Evolutionary conservation across 2,888 invertebrate genomes (phyloP), one percentile per base, ranked within the genome.

Genomic region (Abrostola tripartita): DNA sequence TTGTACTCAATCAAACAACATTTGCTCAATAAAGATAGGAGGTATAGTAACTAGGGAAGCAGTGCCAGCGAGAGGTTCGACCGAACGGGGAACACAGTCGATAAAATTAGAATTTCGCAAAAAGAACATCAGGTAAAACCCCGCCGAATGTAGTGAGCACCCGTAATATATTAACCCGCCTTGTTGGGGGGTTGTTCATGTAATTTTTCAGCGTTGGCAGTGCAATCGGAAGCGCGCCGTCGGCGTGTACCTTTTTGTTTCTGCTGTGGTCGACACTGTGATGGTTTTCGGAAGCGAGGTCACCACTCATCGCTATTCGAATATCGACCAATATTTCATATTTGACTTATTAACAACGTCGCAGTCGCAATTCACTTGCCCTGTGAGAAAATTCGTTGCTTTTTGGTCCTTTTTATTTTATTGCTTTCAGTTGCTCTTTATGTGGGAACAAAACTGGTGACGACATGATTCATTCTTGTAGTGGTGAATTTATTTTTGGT

Each of bases 141-240:
- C 65, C 36, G 56, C 61, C 68, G 65, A 78, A 58, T 76, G 68
- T 68, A 73, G 74, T 78, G 84, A 78, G 81, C 81, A 78, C 78
- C 82, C 76, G 84, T 87, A 88, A 90, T 89, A 88, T 88, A 88
- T 90, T 88, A 88, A 89, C 83, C 84, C 80, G 83, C 81, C 80
- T 83, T 82, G 85, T 79, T 81, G 81, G 84, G 24, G 71, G 85
- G 85, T 82, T 79, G 85, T 85, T 79, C 83, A 81, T 85, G 91
- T 91, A 93, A 94, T 94, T 93, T 94, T 94, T 94, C 93, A 94
- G 88, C 87, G 90, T 83, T 90, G 90, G 87, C 92, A 90, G 83
- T 88, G 90, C 92, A 94, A 92, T 93, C 93, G 94, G 93, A 93
- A 92, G 90, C 87, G 87, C 88, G 88, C 89, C 89, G 89, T 89